A percentile compares a stretch with the other conserved stretches of the same genome.
These are phyloP conservation scores for Daktulosphaira vitifoliae DNA, from an alignment of 1,140 invertebrate species.

Conservation along the genomic window DNA sequence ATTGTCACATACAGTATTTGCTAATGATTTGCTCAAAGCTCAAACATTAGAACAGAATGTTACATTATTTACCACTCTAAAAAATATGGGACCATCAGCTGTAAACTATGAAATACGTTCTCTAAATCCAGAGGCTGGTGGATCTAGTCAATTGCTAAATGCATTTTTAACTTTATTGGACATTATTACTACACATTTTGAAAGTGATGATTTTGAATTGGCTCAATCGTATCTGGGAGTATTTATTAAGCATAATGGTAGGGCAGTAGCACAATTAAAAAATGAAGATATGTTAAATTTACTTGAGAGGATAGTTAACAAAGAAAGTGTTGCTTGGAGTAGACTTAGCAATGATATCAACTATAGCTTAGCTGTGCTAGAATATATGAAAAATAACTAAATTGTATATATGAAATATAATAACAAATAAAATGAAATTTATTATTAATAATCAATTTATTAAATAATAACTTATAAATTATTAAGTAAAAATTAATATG, in stretches of 20 bases:
- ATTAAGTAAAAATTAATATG: too few species aligned
- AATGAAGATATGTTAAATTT: neutral
- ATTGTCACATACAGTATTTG: constrained; percentile 57
- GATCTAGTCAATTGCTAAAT: constrained; percentile 57
- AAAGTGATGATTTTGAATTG: constrained; percentile 84
- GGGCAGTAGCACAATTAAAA: neutral
- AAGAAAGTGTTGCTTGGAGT: neutral
- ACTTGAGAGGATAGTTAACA: neutral
- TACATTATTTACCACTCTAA: constrained; percentile 62
- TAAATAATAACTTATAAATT: too few species aligned
- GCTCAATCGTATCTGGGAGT: constrained; percentile 82
- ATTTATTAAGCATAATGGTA: constrained; percentile 60
- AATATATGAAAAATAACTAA: constrained; percentile 30
- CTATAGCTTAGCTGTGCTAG: constrained; percentile 8
- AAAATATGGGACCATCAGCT: constrained; percentile 68
- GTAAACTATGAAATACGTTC: constrained; percentile 85
- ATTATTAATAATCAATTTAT: too few species aligned
- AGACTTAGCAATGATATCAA: constrained; percentile 7
- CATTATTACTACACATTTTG: constrained; percentile 49
- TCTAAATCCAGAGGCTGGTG: constrained; percentile 64
- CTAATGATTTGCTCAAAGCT: constrained; percentile 50
- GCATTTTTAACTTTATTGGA: constrained; percentile 73
- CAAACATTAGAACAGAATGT: constrained; percentile 46
- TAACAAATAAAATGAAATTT: too few species aligned
- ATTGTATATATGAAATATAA: too few species aligned